A percentile compares a stretch with the other conserved stretches of the same genome.
Evolutionary conservation across 2,888 invertebrate genomes (phyloP).

Genomic region (Andrena bucephala): DNA sequence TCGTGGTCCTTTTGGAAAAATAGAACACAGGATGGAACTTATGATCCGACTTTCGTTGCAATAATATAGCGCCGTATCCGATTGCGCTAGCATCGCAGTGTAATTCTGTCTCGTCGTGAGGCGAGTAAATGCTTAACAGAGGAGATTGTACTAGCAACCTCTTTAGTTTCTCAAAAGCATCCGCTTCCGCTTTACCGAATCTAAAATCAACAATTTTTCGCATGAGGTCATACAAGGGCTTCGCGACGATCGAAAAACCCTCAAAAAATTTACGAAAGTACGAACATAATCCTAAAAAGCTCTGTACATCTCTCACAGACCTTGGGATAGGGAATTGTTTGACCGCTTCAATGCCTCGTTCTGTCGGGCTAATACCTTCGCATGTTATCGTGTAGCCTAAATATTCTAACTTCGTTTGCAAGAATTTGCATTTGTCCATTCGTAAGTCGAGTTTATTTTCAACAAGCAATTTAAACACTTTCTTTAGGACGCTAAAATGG

Average conservation of each 20-base stretch:
- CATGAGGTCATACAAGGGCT: not conserved
- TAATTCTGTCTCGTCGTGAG: too few relatives aligned
- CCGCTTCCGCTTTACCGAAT: too few relatives aligned
- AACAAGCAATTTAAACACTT: not conserved
- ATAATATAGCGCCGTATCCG: too few relatives aligned
- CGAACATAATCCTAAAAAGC: slow-evolving; percentile 10
- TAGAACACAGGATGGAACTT: too few relatives aligned
- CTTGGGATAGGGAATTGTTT: slow-evolving; percentile 5
- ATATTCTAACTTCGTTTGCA: slow-evolving; percentile 1
- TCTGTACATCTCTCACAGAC: not conserved
- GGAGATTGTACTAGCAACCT: too few relatives aligned
- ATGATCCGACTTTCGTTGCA: too few relatives aligned
- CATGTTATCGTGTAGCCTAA: too few relatives aligned
- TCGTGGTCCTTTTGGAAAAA: too few relatives aligned
- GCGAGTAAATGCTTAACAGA: too few relatives aligned
- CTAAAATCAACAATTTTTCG: too few relatives aligned
- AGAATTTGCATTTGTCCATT: not conserved
- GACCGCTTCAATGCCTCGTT: not conserved
- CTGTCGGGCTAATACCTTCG: not conserved
- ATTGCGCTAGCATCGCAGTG: too few relatives aligned
- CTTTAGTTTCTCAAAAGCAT: too few relatives aligned
- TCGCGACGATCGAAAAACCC: not conserved
- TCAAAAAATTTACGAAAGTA: slow-evolving; percentile 31
- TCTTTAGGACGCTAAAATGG: not conserved
- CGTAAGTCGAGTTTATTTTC: not conserved